Conservation (phyloP, 2,797 vertebrate genomes). For the Lacerta agilis region DNA sequence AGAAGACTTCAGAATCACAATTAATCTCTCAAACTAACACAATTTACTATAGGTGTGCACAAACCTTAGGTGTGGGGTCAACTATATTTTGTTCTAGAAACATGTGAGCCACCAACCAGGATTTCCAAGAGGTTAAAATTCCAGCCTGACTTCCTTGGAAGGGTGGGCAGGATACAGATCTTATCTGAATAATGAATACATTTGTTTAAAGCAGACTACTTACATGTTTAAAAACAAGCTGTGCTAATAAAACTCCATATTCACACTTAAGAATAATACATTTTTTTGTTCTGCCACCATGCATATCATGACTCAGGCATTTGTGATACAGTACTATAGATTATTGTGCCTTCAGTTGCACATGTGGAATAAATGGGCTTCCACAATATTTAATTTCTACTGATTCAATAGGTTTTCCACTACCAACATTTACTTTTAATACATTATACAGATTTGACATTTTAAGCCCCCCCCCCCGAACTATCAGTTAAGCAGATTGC, state of each 20-base stretch:
- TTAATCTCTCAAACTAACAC: conserved; percentile 4
- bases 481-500: conserved; percentile 47
- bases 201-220: not conserved
- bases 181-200: not conserved
- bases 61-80: not conserved
- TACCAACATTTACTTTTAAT: conserved; percentile 63
- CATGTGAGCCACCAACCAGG: no score
- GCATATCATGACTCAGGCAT: conserved; percentile 45
- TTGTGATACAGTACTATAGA: conserved; percentile 62
- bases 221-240: not conserved
- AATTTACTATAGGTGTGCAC: not conserved
- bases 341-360: conserved; percentile 58
- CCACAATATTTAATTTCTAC: conserved; percentile 65
- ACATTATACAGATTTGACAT: conserved; percentile 59
- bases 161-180: not conserved
- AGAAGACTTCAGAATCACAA: conserved; percentile 43
- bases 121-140: not conserved
- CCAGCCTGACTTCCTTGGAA: not conserved
- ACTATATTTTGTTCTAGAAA: no score
- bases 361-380: conserved; percentile 67
- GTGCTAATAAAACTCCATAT: not conserved
- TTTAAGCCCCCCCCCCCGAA: conserved; percentile 42
- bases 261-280: conserved; percentile 2
- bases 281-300: conserved; percentile 55
- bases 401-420: conserved; percentile 58